These are phyloP conservation scores for Phortica okadai DNA, from an alignment of 2,888 invertebrate genomes.

Conservation along the genomic window DNA sequence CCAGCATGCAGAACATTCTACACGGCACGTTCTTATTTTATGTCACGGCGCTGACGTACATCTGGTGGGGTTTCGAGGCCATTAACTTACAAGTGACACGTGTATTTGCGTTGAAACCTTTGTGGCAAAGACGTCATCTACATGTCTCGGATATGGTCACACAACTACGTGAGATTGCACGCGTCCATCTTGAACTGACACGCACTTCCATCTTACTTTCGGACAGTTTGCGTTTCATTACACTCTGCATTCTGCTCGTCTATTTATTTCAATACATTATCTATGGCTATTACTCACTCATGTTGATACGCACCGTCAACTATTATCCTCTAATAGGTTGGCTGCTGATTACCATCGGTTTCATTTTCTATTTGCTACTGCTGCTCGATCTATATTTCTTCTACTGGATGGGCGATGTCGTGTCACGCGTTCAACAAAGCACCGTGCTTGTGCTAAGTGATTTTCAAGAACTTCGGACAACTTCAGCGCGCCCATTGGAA, in stretches of 20 bases:
- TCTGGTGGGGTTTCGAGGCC: background rate
- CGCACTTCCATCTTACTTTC: background rate
- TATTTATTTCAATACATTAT: conserved; percentile 21
- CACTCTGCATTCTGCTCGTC: background rate
- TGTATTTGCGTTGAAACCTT: background rate
- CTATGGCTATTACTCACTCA: background rate
- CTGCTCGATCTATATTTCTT: conserved; percentile 41
- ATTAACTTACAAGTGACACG: background rate
- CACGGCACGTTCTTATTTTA: conserved; percentile 19
- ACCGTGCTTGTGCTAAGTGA: background rate
- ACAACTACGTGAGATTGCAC: background rate
- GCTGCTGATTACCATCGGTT: too few species aligned
- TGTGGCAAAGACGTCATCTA: too few species aligned
- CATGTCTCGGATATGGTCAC: background rate
- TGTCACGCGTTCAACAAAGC: background rate
- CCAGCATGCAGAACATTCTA: background rate
- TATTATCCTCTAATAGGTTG: too few species aligned
- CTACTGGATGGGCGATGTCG: conserved; percentile 41
- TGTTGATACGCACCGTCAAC: background rate
- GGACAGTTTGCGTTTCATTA: background rate
- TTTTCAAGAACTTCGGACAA: background rate
- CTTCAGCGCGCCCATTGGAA: background rate
- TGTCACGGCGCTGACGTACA: conserved; percentile 1
- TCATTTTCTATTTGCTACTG: background rate
- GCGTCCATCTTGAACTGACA: background rate